Evolutionary conservation across 2,113 vertebrate species (phyloP).

Genomic region (Atractosteus spatula): DNA sequence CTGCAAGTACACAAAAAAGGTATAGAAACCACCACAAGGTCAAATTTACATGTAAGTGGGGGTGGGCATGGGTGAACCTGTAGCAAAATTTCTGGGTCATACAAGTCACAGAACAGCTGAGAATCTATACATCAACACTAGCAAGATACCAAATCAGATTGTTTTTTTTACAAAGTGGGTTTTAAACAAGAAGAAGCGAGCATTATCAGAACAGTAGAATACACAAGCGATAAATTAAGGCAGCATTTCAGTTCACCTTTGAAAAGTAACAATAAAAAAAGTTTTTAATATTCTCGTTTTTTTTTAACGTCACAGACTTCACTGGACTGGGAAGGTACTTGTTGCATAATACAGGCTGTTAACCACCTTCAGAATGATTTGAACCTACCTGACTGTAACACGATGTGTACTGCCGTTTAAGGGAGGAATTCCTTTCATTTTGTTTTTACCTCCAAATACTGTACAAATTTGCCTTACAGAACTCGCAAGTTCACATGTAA

Average conservation of each 20-base stretch:
- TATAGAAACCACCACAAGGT: conserved; percentile 68
- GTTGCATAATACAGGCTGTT: conserved; percentile 67
- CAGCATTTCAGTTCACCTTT: conserved; percentile 65
- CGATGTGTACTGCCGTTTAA: no score
- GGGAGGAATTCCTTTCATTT: no score
- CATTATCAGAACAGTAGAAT: conserved; percentile 62
- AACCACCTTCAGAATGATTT: conserved; percentile 26
- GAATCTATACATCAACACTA: conserved; percentile 73
- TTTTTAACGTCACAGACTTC: conserved; percentile 34
- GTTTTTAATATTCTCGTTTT: conserved; percentile 31
- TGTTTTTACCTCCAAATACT: no score
- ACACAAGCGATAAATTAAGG: conserved; percentile 75
- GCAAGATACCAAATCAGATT: conserved; percentile 66
- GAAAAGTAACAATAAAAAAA: conserved; percentile 52
- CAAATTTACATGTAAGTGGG: conserved; percentile 59
- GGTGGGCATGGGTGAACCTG: conserved; percentile 32
- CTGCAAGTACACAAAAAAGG: conserved; percentile 63
- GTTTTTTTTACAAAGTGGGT: conserved; percentile 57
- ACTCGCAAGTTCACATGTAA: no score
- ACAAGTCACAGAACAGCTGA: conserved; percentile 70
- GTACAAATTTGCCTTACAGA: no score
- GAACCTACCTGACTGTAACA: no score
- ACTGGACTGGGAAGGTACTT: conserved; percentile 40
- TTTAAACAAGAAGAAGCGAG: conserved; percentile 21
- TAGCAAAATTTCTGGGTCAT: conserved; percentile 66